These are phyloP conservation scores for Catamblyrhynchus diadema DNA, from an alignment of 2,797 vertebrate species.

Conservation along the genomic window DNA sequence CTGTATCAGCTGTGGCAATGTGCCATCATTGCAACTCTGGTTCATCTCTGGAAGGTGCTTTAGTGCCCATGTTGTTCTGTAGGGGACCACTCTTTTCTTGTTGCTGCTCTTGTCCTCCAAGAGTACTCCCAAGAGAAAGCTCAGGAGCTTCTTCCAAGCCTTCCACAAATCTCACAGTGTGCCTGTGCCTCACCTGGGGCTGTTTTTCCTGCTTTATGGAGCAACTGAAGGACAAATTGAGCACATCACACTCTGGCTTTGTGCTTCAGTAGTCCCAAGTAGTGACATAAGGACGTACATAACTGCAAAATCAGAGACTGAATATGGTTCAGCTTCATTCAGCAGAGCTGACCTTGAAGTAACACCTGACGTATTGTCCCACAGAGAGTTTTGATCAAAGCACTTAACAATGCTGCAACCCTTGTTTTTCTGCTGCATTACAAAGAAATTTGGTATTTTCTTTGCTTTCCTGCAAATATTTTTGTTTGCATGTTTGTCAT, in stretches of 20 bases:
- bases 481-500: slow-evolving; percentile 1
- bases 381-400: neutral
- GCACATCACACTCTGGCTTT: neutral
- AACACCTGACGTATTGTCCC: neutral
- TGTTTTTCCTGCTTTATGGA: neutral
- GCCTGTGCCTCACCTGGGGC: neutral
- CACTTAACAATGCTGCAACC: neutral
- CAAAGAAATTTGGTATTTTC: neutral
- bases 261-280: neutral
- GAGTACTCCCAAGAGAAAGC: neutral
- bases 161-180: neutral
- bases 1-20: accelerated
- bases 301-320: neutral
- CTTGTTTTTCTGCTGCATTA: neutral
- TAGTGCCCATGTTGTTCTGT: neutral
- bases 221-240: neutral
- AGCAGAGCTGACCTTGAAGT: slow-evolving; percentile 3
- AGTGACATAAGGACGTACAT: neutral
- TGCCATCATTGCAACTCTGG: neutral
- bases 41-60: neutral
- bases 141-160: neutral
- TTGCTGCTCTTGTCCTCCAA: neutral
- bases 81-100: neutral
- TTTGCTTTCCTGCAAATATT: neutral
- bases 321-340: neutral